phyloP scores from a whole-genome alignment of 2,797 vertebrate species.

The Premnoplex brunnescens region DNA sequence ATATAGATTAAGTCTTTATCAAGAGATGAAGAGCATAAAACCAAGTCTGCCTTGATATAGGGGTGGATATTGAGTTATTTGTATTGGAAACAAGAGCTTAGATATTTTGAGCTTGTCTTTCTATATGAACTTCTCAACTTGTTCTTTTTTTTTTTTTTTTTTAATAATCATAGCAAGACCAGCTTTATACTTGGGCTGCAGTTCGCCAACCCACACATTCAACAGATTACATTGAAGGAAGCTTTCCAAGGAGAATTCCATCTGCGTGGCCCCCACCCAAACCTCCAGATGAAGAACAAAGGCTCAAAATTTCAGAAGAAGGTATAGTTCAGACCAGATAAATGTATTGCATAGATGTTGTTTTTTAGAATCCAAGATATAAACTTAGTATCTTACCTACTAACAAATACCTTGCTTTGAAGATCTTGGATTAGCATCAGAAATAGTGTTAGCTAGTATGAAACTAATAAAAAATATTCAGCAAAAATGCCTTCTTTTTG shows the following conservation, averaged over 20 bases:
- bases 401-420: not conserved
- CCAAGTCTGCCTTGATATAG: not conserved
- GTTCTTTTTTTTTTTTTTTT: not conserved
- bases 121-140: not conserved
- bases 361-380: not conserved
- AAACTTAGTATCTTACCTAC: not conserved
- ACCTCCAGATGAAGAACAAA: conserved; percentile 74
- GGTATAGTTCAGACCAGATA: conserved; percentile 74
- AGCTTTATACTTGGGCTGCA: conserved; percentile 93
- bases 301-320: conserved; percentile 68
- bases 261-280: conserved; percentile 75
- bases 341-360: not conserved
- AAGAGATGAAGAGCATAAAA: not conserved
- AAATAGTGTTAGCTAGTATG: not conserved
- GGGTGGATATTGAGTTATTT: not conserved
- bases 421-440: not conserved
- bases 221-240: conserved; percentile 83
- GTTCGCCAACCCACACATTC: conserved; percentile 90
- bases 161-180: conserved; percentile 83
- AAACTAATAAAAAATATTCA: not conserved
- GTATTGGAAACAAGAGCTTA: not conserved
- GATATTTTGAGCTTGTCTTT: not conserved
- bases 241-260: conserved; percentile 80
- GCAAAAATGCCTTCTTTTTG: not conserved
- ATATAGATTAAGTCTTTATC: not conserved